Evolutionary conservation across 2,888 invertebrate genomes (phyloP), one percentile per base, ranked within the genome.

Genomic region (Polymixis lichenea): DNA sequence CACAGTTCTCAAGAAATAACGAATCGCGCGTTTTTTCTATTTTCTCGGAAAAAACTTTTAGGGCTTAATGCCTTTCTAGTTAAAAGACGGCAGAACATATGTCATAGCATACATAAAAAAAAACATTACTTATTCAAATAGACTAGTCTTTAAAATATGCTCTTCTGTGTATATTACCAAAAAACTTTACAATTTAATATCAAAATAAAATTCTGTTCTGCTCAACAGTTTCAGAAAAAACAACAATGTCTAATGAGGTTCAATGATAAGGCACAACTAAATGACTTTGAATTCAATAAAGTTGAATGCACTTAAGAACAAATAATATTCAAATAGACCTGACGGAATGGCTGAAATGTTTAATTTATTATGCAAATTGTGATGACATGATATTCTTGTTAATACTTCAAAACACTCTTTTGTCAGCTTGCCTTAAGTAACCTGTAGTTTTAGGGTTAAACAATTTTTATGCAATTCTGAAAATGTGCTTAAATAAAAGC

Each of bases 201-300:
- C n/a, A 78, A 76, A 60, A 15, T 58, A 78, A 43, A 0, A 25
- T 17, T n/a, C 19, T 3, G 25, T 32, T 53, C 38, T 22, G 32
- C 32, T 61, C 60, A 32, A n/a, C 19, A n/a, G 28, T 43, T 25
- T 51, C 15, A 43, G 53, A 55, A 65, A 53, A 19, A 51, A 72
- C 17, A 22, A 51, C 13, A 8, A 28, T 61, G 28, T 17, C 22
- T 62, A 61, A 61, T 62, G 49, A 62, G 28, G 61, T 67, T 2
- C 66, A 32, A 66, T 81, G 61, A 81, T 56, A 43, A 56, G 19
- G 38, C 53, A 62, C 51, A 66, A 81, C 15, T 61, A 11, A 73
- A 56, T 75, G 76, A 81, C 76, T 61, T 74, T 80, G 55, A 49
- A 49, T 49, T 77, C 28, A n/a, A 49, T 55, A n/a, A 53, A 76